Evolutionary conservation across 1,140 invertebrate species (phyloP).

Genomic region (Zaprionus ghesquierei): DNA sequence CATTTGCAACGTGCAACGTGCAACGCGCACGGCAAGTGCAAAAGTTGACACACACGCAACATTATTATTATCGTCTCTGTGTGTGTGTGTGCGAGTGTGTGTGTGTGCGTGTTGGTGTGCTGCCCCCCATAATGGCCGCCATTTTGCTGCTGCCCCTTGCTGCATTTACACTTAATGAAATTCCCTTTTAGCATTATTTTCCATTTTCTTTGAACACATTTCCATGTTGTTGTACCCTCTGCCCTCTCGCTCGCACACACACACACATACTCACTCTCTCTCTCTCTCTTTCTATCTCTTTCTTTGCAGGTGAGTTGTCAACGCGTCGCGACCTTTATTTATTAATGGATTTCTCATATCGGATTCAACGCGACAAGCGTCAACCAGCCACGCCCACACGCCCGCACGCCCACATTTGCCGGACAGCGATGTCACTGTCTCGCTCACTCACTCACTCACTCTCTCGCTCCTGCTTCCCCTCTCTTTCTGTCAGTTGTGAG

Average conservation of each 20-base stretch:
- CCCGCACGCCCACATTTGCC: neutral
- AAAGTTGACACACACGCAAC: slow-evolving; percentile 55
- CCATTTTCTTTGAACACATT: slow-evolving; percentile 24
- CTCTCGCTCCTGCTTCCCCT: neutral
- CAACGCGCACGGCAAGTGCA: slow-evolving; percentile 66
- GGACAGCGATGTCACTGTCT: neutral
- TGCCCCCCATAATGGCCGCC: slow-evolving; percentile 49
- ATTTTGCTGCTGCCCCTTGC: slow-evolving; percentile 58
- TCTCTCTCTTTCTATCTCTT: slow-evolving; percentile 12
- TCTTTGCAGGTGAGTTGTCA: slow-evolving; percentile 72
- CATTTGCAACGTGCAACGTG: slow-evolving; percentile 47
- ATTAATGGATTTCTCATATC: slow-evolving; percentile 75
- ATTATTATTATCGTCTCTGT: slow-evolving; percentile 10
- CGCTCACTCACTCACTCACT: neutral
- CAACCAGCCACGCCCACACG: neutral
- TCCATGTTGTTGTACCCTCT: slow-evolving; percentile 3
- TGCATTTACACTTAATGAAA: slow-evolving; percentile 73
- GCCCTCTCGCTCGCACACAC: slow-evolving; percentile 12
- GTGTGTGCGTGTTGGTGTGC: slow-evolving; percentile 12
- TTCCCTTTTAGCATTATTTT: slow-evolving; percentile 42
- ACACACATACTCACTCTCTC: neutral
- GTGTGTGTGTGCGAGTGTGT: slow-evolving; percentile 11
- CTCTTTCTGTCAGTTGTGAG: neutral
- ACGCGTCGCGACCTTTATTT: slow-evolving; percentile 60
- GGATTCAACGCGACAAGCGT: slow-evolving; percentile 5